phyloP scores from a whole-genome alignment of 2,113 vertebrate species.

The Neopipo cinnamomea region DNA sequence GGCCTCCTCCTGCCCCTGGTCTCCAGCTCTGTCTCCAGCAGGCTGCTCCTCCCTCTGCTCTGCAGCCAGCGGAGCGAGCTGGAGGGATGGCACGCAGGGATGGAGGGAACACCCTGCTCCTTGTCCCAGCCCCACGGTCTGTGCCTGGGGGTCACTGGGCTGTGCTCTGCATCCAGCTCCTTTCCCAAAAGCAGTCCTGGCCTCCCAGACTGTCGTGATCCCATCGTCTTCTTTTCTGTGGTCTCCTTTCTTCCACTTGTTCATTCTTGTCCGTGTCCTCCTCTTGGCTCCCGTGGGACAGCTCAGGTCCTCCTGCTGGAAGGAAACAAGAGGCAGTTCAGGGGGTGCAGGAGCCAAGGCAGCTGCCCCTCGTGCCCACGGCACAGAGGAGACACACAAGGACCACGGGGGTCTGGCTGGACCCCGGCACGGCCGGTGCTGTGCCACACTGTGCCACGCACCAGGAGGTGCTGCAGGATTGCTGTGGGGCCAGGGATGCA shows the following conservation, averaged over 20 bases:
- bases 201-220: fast-evolving
- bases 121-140: neutral
- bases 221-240: fast-evolving
- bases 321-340: neutral
- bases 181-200: neutral
- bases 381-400: neutral
- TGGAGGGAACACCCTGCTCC: neutral
- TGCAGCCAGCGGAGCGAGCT: neutral
- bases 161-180: neutral
- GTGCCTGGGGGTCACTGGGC: fast-evolving
- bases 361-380: fast-evolving
- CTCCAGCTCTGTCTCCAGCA: neutral
- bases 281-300: neutral
- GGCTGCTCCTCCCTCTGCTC: neutral
- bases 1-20: neutral
- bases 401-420: fast-evolving
- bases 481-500: neutral
- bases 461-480: neutral
- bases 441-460: neutral
- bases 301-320: neutral
- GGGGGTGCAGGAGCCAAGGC: neutral
- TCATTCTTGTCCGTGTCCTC: neutral
- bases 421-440: neutral
- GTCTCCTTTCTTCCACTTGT: neutral
- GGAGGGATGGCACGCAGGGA: neutral